Conservation (phyloP, 2,113 vertebrate genomes). For the Indicator maculatus region DNA sequence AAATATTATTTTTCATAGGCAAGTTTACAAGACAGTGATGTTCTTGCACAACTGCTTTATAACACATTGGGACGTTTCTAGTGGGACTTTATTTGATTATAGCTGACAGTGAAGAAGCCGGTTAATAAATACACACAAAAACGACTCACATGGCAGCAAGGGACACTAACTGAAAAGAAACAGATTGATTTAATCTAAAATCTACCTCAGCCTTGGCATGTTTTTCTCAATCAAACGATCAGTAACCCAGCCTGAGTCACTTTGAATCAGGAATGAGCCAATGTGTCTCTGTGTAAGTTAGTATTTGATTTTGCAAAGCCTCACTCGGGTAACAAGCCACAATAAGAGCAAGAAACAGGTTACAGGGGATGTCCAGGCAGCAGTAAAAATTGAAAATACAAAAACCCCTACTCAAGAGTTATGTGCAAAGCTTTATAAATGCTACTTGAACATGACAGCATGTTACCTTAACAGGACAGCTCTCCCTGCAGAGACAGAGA, state of each 20-base stretch:
- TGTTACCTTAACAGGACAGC: neutral
- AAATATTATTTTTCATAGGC: constrained; percentile 27
- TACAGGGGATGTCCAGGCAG: neutral
- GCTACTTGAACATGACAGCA: neutral
- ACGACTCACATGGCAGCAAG: neutral
- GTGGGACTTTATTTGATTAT: neutral
- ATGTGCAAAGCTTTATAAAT: neutral
- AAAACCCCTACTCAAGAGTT: neutral
- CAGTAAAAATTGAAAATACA: neutral
- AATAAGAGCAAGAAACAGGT: neutral
- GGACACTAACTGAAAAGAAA: neutral
- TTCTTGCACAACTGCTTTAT: neutral
- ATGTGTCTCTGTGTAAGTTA: neutral
- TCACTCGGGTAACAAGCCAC: neutral
- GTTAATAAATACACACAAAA: neutral
- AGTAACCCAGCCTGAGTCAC: neutral
- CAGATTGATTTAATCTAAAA: neutral
- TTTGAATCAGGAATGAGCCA: accelerated
- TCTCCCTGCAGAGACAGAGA: neutral
- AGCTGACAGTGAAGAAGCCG: neutral
- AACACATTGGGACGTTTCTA: neutral
- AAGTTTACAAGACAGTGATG: constrained; percentile 40
- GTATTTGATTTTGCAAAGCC: neutral
- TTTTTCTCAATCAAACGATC: neutral
- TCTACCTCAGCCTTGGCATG: neutral